These are phyloP conservation scores for Mercenaria mercenaria DNA, from an alignment of 1,140 invertebrate genomes.

Conservation along the genomic window DNA sequence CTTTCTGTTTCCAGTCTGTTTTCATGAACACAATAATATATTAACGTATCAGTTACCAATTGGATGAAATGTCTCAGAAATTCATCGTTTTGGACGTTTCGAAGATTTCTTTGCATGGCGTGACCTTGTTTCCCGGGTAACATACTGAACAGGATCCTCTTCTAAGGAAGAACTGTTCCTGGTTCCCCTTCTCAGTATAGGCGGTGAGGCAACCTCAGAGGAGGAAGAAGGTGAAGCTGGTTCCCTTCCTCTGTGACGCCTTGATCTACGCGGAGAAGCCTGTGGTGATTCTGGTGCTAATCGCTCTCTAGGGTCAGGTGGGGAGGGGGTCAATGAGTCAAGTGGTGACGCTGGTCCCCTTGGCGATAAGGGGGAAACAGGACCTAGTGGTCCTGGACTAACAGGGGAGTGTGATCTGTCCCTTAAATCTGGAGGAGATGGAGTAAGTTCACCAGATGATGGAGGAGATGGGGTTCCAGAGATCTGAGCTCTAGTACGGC, in stretches of 20 bases:
- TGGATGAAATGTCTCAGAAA: neutral
- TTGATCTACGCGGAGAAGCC: neutral
- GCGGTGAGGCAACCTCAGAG: neutral
- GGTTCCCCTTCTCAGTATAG: neutral
- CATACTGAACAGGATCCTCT: neutral
- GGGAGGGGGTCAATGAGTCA: conserved; percentile 42
- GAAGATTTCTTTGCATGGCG: conserved; percentile 27
- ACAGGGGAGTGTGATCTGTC: conserved; percentile 29
- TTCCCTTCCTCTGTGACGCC: conserved; percentile 7
- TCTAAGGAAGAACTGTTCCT: conserved; percentile 27
- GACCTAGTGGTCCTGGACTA: conserved; percentile 41
- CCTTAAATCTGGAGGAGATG: conserved; percentile 55
- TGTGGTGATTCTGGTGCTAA: neutral
- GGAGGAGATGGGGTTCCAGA: conserved; percentile 51
- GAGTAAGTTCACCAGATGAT: conserved; percentile 59
- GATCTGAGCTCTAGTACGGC: conserved; percentile 6
- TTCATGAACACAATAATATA: too few species aligned
- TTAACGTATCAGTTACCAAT: too few species aligned
- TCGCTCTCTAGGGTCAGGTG: neutral
- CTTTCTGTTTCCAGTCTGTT: too few species aligned
- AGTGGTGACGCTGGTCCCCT: conserved; percentile 37
- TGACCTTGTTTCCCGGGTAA: neutral
- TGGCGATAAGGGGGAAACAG: conserved; percentile 31
- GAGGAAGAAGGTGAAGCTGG: conserved; percentile 1
- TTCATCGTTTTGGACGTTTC: conserved; percentile 24